Percentiles rank a stretch among this genome's conserved stretches.
Evolutionary conservation across 1,140 invertebrate species (phyloP).

Genomic region (Calliphora vicina): DNA sequence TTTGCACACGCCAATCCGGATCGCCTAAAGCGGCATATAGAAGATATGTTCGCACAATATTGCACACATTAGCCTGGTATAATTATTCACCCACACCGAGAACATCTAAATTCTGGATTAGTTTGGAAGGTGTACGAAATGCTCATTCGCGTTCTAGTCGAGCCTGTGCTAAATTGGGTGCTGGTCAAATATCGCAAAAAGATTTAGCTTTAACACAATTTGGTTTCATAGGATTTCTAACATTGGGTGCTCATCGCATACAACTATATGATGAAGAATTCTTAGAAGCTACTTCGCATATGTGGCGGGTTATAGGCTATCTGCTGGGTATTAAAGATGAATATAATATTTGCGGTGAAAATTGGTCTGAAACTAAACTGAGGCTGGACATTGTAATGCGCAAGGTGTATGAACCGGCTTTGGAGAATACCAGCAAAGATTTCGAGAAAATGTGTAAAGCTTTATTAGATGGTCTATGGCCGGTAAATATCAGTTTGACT

Average conservation of each 20-base stretch:
- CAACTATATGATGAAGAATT: conserved; percentile 71
- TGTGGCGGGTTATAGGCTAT: conserved; percentile 84
- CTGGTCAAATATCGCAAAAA: conserved; percentile 71
- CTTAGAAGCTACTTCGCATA: conserved; percentile 80
- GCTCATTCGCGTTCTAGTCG: conserved; percentile 72
- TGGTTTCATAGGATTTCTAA: conserved; percentile 82
- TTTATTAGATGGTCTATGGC: conserved; percentile 55
- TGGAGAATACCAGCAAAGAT: conserved; percentile 47
- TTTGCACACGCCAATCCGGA: conserved; percentile 72
- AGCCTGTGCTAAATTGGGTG: conserved; percentile 61
- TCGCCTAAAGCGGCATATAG: conserved; percentile 73
- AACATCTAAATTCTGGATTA: conserved; percentile 67
- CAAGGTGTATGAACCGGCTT: conserved; percentile 52
- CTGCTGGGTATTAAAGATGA: conserved; percentile 82
- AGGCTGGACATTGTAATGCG: conserved; percentile 54
- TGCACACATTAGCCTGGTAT: conserved; percentile 80
- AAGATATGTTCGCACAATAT: conserved; percentile 77
- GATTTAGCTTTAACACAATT: conserved; percentile 87
- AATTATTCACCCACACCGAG: conserved; percentile 58
- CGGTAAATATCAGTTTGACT: conserved; percentile 53
- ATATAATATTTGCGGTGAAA: conserved; percentile 56
- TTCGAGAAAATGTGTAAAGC: conserved; percentile 54
- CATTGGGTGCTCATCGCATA: conserved; percentile 72
- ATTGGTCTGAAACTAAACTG: conserved; percentile 51
- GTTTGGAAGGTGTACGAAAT: conserved; percentile 71